These are phyloP conservation scores for Polia nebulosa DNA, from an alignment of 2,888 invertebrate genomes.

Conservation along the genomic window DNA sequence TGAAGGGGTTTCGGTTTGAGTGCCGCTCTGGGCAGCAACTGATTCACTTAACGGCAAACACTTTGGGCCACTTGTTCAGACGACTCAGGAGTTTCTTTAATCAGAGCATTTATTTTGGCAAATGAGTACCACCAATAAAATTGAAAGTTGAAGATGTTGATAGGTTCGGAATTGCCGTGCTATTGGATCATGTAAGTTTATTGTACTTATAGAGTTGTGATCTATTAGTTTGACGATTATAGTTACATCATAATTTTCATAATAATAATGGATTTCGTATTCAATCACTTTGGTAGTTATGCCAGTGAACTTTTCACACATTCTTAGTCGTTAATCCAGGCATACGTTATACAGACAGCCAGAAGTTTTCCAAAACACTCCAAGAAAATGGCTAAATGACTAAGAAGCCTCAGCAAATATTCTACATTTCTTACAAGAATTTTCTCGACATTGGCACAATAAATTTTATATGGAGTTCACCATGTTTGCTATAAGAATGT, in stretches of 20 bases:
- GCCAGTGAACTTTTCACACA: background rate
- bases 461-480: slow-evolving; percentile 78
- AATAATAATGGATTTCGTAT: no score
- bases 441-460: slow-evolving; percentile 74
- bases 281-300: no score
- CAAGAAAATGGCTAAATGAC: background rate
- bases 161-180: background rate
- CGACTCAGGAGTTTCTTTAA: slow-evolving; percentile 47
- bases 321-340: background rate
- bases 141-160: background rate
- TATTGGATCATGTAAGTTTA: background rate
- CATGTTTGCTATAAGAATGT: slow-evolving; percentile 80
- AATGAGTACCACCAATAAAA: slow-evolving; percentile 33
- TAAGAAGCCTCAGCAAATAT: slow-evolving; percentile 42
- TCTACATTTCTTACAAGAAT: slow-evolving; percentile 62
- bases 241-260: no score
- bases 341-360: background rate
- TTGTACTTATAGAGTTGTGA: background rate
- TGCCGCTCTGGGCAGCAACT: slow-evolving; percentile 75
- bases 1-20: slow-evolving; percentile 83
- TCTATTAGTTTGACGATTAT: no score
- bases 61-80: slow-evolving; percentile 60
- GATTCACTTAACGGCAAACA: slow-evolving; percentile 84
- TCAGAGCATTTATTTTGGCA: slow-evolving; percentile 24
- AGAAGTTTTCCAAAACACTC: background rate